A percentile compares a stretch with the other conserved stretches of the same genome.
Evolutionary conservation across 2,888 invertebrate species (phyloP).

Genomic region (Lydus trimaculatus): DNA sequence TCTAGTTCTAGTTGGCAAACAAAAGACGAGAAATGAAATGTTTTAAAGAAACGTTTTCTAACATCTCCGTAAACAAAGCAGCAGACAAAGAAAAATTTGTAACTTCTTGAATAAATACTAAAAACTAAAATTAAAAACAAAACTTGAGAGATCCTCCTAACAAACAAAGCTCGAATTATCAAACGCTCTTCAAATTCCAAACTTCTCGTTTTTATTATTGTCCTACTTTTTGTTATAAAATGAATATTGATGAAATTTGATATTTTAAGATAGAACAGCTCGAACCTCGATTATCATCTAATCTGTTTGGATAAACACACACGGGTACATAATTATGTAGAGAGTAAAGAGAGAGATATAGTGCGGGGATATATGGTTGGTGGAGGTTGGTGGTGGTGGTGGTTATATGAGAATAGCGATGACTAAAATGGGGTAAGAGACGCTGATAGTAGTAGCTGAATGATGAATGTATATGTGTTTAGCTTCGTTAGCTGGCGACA

Average conservation of each 20-base stretch:
- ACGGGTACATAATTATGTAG: constrained; percentile 55
- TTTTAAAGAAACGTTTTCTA: not conserved
- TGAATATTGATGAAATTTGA: not conserved
- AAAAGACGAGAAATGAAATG: not conserved
- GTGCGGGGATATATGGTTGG: constrained; percentile 28
- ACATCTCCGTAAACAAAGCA: not conserved
- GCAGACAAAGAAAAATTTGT: not conserved
- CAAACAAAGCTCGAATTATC: not conserved
- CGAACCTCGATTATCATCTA: constrained; percentile 38
- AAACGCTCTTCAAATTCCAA: not conserved
- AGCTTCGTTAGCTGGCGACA: constrained; percentile 59
- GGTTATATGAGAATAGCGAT: constrained; percentile 29
- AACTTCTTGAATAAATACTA: not conserved
- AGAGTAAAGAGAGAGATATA: constrained; percentile 31
- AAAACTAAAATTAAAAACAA: too few relatives aligned
- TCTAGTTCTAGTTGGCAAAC: not conserved
- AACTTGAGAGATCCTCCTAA: not conserved
- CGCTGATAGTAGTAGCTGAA: constrained; percentile 38
- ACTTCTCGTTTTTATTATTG: not conserved
- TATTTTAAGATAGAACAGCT: not conserved
- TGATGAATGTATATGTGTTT: constrained; percentile 56
- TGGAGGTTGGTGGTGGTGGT: constrained; percentile 26
- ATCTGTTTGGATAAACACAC: constrained; percentile 56
- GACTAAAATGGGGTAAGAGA: constrained; percentile 25
- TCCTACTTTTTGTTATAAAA: not conserved